These are phyloP conservation scores for Osedax fenrisi DNA, from an alignment of 2,888 invertebrate species.

Conservation along the genomic window DNA sequence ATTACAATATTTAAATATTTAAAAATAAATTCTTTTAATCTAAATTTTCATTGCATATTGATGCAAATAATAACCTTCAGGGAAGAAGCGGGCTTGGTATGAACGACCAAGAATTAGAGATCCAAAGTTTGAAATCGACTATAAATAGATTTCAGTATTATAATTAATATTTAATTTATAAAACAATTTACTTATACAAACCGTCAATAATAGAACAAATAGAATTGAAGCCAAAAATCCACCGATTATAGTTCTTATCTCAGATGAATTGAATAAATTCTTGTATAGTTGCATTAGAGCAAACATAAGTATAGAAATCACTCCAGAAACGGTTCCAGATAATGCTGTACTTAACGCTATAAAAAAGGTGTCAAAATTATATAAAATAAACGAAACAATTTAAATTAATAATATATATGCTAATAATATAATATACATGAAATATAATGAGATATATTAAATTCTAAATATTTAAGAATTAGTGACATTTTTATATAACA, in stretches of 20 bases:
- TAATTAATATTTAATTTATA: too few relatives aligned
- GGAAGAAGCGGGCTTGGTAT: constrained; percentile 39
- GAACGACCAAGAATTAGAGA: not conserved
- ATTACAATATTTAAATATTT: too few relatives aligned
- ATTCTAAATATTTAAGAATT: too few relatives aligned
- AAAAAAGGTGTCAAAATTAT: too few relatives aligned
- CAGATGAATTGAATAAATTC: constrained; percentile 65
- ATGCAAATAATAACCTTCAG: constrained; percentile 62
- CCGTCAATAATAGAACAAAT: constrained; percentile 52
- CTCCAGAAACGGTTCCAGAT: not conserved
- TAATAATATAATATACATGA: too few relatives aligned
- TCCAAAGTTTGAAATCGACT: not conserved
- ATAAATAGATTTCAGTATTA: not conserved
- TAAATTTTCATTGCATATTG: too few relatives aligned
- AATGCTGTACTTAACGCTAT: not conserved
- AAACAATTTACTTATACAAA: not conserved
- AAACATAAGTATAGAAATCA: constrained; percentile 62
- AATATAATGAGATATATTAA: too few relatives aligned
- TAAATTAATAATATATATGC: too few relatives aligned
- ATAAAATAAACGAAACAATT: too few relatives aligned
- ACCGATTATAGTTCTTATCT: constrained; percentile 72
- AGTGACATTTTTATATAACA: too few relatives aligned
- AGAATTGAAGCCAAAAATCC: constrained; percentile 76
- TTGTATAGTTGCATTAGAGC: constrained; percentile 85
- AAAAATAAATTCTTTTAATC: too few relatives aligned